These are phyloP conservation scores for Icerya purchasi DNA, from an alignment of 2,888 invertebrate species.

Conservation along the genomic window DNA sequence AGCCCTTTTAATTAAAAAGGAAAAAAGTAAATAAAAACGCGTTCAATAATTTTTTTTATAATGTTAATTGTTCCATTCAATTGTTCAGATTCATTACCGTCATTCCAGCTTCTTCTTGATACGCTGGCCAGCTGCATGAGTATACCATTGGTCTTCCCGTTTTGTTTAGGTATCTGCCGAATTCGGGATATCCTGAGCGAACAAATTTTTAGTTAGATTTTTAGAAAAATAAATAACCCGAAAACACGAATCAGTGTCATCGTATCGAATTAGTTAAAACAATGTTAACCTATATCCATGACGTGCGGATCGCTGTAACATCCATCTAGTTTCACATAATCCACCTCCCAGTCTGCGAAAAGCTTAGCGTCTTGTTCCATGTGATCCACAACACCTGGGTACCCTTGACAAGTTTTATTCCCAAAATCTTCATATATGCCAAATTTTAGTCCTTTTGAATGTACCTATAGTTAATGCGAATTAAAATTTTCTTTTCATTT, in stretches of 20 bases:
- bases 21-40: not conserved
- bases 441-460: constrained; percentile 48
- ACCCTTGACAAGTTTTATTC: constrained; percentile 50
- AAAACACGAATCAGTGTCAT: not conserved
- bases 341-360: constrained; percentile 58
- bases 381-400: constrained; percentile 47
- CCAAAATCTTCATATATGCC: constrained; percentile 69
- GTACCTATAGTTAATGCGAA: too few species aligned
- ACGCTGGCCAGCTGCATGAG: constrained; percentile 70
- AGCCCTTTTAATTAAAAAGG: too few species aligned
- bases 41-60: too few species aligned
- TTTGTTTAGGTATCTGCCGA: constrained; percentile 43
- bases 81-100: constrained; percentile 25
- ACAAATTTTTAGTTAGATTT: constrained; percentile 1
- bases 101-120: constrained; percentile 36
- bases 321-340: constrained; percentile 63
- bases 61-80: not conserved
- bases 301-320: constrained; percentile 34
- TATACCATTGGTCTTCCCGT: constrained; percentile 57
- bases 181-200: constrained; percentile 43
- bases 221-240: too few species aligned
- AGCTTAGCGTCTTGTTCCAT: constrained; percentile 45
- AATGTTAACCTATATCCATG: constrained; percentile 21
- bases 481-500: too few species aligned
- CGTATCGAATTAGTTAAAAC: not conserved